Evolutionary conservation across 64 coral and sea anemone species (phyloP), one percentile per base, ranked within the genome.

Genomic region (Dendronephthya gigantea): DNA sequence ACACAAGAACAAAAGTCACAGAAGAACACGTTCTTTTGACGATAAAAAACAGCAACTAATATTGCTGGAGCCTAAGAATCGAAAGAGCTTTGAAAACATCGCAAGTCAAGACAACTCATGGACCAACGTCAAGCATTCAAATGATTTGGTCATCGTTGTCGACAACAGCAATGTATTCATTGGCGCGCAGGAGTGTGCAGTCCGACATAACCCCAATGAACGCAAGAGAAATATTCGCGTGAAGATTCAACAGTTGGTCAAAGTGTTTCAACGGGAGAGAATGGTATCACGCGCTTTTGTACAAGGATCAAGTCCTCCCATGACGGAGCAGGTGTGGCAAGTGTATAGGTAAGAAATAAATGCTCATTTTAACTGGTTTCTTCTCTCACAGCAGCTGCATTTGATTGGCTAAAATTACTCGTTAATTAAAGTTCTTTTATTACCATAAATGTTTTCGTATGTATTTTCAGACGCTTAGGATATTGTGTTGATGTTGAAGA

Each of bases 151-250:
- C 16, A 82, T 91, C 83, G 95, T 84, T 11, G 85, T 98, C 52
- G 95, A 98, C 85, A 98, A 98, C 38, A 98, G 95, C 28, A 98
- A 98, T 85, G 93, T 98, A 50, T 98, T 91, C 48, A 98, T 98
- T 56, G 95, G 95, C 56, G 95, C 95, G 22, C 95, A 98, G 35
- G 95, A 98, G 83, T 98, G 88, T 81, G 95, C 92, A 31, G 93
- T 87, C 62, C 45, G 70, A 41, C 36, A 82, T 25, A 98, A 98
- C 50, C 49, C 88, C 7, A 82, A 82, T n/a, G 95, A 93, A 84
- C 65, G 90, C 19, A 93, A 93, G 70, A 87, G 95, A 35, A 87
- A 98, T 88, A 89, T 98, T 49, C 90, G 95, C 47, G 90, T 98
- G 16, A 98, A 92, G 75, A 76, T 98, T 22, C 95, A 98, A 55